A percentile compares a stretch with the other conserved stretches of the same genome.
phyloP scores from a whole-genome alignment of 2,888 invertebrate species.

The Ormyrus labotus region DNA sequence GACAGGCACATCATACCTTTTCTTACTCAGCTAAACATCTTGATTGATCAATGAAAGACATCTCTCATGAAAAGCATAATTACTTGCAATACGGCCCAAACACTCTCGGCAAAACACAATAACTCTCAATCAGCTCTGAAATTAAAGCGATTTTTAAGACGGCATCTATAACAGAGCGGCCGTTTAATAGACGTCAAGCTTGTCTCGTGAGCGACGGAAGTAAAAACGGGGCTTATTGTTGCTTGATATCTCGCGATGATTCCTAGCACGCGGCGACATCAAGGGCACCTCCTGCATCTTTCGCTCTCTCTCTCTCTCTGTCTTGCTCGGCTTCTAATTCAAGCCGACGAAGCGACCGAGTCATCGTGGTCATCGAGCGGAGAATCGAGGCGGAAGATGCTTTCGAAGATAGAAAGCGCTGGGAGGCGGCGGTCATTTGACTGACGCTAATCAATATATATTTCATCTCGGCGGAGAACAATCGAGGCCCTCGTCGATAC shows the following conservation, averaged over 20 bases:
- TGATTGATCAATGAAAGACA: too few relatives aligned
- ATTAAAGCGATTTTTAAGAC: not conserved
- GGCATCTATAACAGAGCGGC: too few relatives aligned
- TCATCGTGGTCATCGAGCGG: constrained; percentile 49
- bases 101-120: too few relatives aligned
- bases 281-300: constrained; percentile 51
- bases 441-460: constrained; percentile 55
- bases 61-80: not conserved
- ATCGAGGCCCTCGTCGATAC: constrained; percentile 17
- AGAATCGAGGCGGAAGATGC: constrained; percentile 41
- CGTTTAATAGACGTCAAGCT: constrained; percentile 21
- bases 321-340: constrained; percentile 35
- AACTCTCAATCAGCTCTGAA: too few relatives aligned
- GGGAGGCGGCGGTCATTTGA: constrained; percentile 29
- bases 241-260: constrained; percentile 58
- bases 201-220: not conserved
- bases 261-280: constrained; percentile 61
- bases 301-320: not conserved
- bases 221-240: constrained; percentile 28
- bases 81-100: not conserved
- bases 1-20: too few relatives aligned
- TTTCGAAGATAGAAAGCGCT: constrained; percentile 14
- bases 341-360: constrained; percentile 17
- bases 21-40: too few relatives aligned
- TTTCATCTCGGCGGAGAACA: constrained; percentile 48